Base-by-base conservation (phyloP, 2,888 invertebrate species). In the Leptinotarsa juncta region DNA sequence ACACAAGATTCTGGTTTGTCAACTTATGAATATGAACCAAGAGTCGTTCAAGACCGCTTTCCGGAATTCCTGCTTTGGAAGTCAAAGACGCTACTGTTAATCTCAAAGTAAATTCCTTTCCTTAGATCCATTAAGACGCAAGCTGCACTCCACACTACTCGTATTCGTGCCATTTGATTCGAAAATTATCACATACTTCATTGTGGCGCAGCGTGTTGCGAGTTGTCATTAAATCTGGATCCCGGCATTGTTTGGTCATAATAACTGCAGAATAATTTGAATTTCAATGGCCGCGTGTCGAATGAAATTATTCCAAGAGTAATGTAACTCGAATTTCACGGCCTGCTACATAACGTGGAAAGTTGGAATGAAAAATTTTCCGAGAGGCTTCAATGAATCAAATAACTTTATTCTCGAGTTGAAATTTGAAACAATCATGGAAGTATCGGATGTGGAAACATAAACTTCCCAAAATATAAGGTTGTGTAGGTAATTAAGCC, bases 141-240 rank as follows among this genome's bases (percentile, higher is more conserved):
- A 67, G 70, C 57, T 70, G 50, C 67, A 70, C 66, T 55, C 49
- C 55, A 49, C n/a, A 26, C 66, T 67, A 73, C 73, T 70, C 65
- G 57, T 55, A 70, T 60, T 51, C 67, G 73, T 66, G 50, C 70
- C 69, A 66, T 57, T 75, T 49, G 23, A 62, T 80, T 80, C 78
- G 80, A 83, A 83, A 84, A 85, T 85, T 84, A 84, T 83, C 84
- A 85, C 84, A 83, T 83, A 85, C 82, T 85, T 85, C 84, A 85
- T 83, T 79, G 82, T 79, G 78, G 82, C 82, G 78, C 85, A 83
- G 83, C 83, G 83, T 84, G 85, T 81, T 84, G 82, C 83, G 80
- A 83, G 82, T 84, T 81, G 82, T 84, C 85, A 83, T 85, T 84
- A 85, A 83, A 84, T 82, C 82, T 82, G 83, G 82, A 82, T 84